Conservation (phyloP, 2,888 invertebrate genomes). For the Noctua comes region DNA sequence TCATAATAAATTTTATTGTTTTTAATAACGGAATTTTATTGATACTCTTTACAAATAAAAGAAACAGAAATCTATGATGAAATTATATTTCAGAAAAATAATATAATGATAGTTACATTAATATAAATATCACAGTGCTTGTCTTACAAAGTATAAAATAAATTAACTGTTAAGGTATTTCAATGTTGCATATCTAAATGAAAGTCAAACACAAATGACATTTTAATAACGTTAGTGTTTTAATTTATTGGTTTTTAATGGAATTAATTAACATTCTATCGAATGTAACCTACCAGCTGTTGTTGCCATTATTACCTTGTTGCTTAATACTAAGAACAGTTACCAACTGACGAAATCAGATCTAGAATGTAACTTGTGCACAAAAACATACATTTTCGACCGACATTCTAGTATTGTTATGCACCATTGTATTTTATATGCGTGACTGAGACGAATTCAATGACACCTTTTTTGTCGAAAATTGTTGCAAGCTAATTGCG, state of each 20-base stretch:
- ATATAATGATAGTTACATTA: conserved; percentile 35
- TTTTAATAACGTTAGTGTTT: conserved; percentile 17
- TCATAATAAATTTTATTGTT: conserved; percentile 75
- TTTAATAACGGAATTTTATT: conserved; percentile 62
- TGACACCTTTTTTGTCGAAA: conserved; percentile 65
- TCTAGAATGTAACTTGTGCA: conserved; percentile 34
- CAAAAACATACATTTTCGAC: conserved; percentile 42
- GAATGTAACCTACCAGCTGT: neutral
- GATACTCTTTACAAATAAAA: conserved; percentile 16
- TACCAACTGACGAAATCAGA: conserved; percentile 27
- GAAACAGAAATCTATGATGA: conserved; percentile 22
- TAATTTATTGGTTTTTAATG: conserved; percentile 10
- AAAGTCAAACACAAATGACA: conserved; percentile 17
- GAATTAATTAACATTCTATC: neutral
- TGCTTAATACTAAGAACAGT: conserved; percentile 16
- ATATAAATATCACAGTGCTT: conserved; percentile 58
- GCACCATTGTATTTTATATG: conserved; percentile 56
- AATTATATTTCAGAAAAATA: conserved; percentile 54
- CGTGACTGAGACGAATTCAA: conserved; percentile 66
- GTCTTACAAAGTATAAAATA: conserved; percentile 35
- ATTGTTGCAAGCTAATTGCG: conserved; percentile 42
- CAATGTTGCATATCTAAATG: conserved; percentile 16
- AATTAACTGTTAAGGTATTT: conserved; percentile 15
- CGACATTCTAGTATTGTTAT: conserved; percentile 33
- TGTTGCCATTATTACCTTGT: conserved; percentile 16